These are phyloP conservation scores for Catotricha subobsoleta DNA, from an alignment of 2,888 invertebrate genomes.

Conservation along the genomic window DNA sequence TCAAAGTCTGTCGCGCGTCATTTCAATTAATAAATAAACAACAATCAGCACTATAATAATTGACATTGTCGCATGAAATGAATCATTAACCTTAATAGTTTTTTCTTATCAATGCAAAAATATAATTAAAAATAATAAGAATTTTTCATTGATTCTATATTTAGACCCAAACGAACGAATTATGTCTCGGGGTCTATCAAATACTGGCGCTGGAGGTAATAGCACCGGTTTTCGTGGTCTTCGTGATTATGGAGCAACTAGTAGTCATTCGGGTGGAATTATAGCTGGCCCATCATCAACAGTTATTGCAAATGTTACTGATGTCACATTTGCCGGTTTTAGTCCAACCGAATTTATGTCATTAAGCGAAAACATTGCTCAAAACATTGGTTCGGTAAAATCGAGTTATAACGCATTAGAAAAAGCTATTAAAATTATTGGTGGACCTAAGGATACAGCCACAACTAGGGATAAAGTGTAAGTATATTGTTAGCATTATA, in stretches of 20 bases:
- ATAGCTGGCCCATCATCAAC: background rate
- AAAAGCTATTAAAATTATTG: slow-evolving; percentile 53
- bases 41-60: too few relatives aligned
- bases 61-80: too few relatives aligned
- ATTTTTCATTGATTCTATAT: too few relatives aligned
- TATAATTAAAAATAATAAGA: too few relatives aligned
- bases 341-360: slow-evolving; percentile 59
- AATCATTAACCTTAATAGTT: too few relatives aligned
- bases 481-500: slow-evolving; percentile 15
- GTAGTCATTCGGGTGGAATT: slow-evolving; percentile 13
- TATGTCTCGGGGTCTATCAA: slow-evolving; percentile 2
- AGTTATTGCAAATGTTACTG: slow-evolving; percentile 31
- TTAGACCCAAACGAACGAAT: too few relatives aligned
- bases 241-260: slow-evolving; percentile 26
- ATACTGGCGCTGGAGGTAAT: background rate
- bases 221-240: slow-evolving; percentile 10
- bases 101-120: too few relatives aligned
- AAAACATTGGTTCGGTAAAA: slow-evolving; percentile 62
- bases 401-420: slow-evolving; percentile 53
- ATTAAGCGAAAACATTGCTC: slow-evolving; percentile 61
- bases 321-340: slow-evolving; percentile 50
- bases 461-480: slow-evolving; percentile 46
- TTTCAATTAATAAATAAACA: too few relatives aligned
- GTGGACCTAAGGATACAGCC: slow-evolving; percentile 55
- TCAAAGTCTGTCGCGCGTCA: too few relatives aligned